These are phyloP conservation scores for Halcyon chelicuti DNA, from an alignment of 2,797 vertebrate species.

Conservation along the genomic window DNA sequence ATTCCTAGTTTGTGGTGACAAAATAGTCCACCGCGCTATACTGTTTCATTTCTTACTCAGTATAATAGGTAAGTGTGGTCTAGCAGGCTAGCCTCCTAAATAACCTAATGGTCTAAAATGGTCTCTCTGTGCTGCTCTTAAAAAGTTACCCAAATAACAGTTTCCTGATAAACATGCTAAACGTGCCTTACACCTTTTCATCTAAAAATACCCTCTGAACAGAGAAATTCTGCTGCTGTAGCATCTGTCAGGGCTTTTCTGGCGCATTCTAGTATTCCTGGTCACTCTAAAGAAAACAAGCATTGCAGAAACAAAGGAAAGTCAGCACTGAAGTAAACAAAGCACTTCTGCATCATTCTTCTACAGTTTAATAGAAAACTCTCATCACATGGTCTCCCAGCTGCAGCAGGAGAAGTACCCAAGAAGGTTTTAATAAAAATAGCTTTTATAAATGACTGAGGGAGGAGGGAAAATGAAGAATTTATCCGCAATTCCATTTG, in stretches of 20 bases:
- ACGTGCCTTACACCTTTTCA: background rate
- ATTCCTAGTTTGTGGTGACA: background rate
- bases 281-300: background rate
- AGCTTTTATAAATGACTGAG: constrained; percentile 18
- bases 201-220: constrained; percentile 11
- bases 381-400: constrained; percentile 3
- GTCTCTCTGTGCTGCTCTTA: background rate
- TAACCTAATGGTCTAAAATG: background rate
- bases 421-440: constrained; percentile 45
- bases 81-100: background rate
- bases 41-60: background rate
- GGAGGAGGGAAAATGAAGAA: background rate
- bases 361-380: constrained; percentile 23
- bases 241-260: constrained; percentile 30
- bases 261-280: background rate
- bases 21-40: background rate
- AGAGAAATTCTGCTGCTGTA: constrained; percentile 1
- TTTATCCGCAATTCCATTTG: background rate
- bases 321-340: constrained; percentile 39
- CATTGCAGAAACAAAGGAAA: constrained; percentile 35
- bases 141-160: background rate
- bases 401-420: constrained; percentile 28
- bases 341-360: constrained; percentile 30
- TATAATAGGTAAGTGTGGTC: background rate
- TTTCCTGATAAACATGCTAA: constrained; percentile 3